Evolutionary conservation across 2,797 vertebrate species (phyloP).

Genomic region (Falco novaeseelandiae): DNA sequence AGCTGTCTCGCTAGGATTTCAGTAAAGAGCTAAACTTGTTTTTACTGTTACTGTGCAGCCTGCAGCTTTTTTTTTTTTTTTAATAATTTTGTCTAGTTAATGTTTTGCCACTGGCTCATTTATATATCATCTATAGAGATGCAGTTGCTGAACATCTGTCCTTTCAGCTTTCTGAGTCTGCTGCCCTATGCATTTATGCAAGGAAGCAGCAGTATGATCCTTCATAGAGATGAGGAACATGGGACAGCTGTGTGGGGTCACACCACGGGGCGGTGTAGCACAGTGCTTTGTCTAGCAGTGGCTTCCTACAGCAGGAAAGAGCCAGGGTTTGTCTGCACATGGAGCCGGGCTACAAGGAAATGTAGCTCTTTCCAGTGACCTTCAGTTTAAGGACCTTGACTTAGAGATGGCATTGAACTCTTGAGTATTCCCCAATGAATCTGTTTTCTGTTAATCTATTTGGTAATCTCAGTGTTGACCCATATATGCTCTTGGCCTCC

Average conservation of each 20-base stretch:
- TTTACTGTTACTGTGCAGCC: not conserved
- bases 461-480: not conserved
- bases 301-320: not conserved
- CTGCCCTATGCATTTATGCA: fast-evolving
- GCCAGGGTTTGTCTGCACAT: not conserved
- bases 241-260: not conserved
- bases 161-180: not conserved
- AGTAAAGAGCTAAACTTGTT: not conserved
- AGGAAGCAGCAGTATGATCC: not conserved
- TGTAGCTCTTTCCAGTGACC: not conserved
- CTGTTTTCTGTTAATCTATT: not conserved
- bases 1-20: not conserved
- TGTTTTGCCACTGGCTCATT: not conserved
- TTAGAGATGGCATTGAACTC: not conserved
- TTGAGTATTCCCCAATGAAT: not conserved
- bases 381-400: not conserved
- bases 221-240: not conserved
- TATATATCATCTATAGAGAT: fast-evolving
- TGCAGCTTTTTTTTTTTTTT: not conserved
- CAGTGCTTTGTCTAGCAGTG: too few species aligned
- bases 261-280: not conserved
- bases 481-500: not conserved
- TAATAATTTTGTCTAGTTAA: not conserved
- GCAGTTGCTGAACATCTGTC: not conserved
- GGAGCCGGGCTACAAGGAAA: not conserved